Base-by-base conservation (phyloP, 2,113 vertebrate species). In the Vulpes lagopus region DNA sequence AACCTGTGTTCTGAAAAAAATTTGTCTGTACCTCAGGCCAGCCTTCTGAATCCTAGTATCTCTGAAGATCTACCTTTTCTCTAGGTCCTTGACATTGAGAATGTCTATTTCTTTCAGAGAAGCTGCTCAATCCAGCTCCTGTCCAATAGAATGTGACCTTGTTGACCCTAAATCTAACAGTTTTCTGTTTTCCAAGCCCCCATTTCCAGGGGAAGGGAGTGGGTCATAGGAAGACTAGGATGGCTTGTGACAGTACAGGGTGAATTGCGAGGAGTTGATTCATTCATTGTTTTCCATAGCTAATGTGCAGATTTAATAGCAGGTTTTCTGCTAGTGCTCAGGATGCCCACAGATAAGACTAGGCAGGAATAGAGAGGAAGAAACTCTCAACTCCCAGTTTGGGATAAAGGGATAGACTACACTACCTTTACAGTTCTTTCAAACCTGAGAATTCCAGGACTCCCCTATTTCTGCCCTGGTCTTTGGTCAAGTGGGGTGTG, bases 1-100 rank as follows among this genome's bases (percentile, higher is more conserved):
- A 94, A 73, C 23, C 23, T 90, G 30, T 86, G 85, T 96, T 86
- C 89, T 90, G 64, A 82, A 25, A 53, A 71, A 94, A 83, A 49
- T 19, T 22, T 5, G 2, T 17, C 35, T 55, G 49, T 79, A 16
- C 25, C 49, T 80, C 78, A 84, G 81, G 38, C 16, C 53, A 55
- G 17, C 11, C 92, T 74, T 89, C n/a, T 20, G 71, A 84, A 59
- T 80, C 74, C 38, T 82, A 7, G 3, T 81, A 0, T 79, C 49
- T 79, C 53, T 6, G 60, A 65, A 25, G 14, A 78, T 30, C 20
- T 25, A 11, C 59, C 32, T 92, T 53, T 90, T 86, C 43, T 51
- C 16, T 89, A 49, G 30, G n/a, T 43, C 60, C 53, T 8, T 89
- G 84, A 59, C 51, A 22, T 12, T 71, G 76, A 93, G 71, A 91